These are phyloP conservation scores for Cabera pusaria DNA, from an alignment of 2,888 invertebrate species.

Conservation along the genomic window DNA sequence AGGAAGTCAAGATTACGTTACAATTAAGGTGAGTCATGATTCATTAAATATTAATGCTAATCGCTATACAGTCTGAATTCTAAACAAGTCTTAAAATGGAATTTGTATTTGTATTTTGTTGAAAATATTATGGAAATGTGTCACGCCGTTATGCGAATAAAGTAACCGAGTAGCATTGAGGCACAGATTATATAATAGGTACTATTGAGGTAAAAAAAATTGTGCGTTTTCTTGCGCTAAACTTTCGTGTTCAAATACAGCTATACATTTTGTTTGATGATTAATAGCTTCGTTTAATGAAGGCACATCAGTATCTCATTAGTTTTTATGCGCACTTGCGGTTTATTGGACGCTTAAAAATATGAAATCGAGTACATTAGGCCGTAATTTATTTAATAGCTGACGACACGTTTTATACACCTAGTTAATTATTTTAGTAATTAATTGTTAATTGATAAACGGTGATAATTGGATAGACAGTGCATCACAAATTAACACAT, in stretches of 20 bases:
- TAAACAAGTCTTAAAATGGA: constrained; percentile 4
- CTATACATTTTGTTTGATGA: constrained; percentile 16
- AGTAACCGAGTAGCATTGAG: neutral
- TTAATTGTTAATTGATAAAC: too few species aligned
- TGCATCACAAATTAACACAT: too few species aligned
- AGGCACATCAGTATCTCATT: constrained; percentile 17
- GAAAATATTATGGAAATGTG: constrained; percentile 7
- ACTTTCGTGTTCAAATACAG: constrained; percentile 17
- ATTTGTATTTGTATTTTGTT: too few species aligned
- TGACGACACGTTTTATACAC: neutral
- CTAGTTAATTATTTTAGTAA: too few species aligned
- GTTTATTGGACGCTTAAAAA: constrained; percentile 3
- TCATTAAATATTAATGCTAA: constrained; percentile 15
- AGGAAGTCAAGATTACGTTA: constrained; percentile 91
- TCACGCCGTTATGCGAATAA: constrained; percentile 10
- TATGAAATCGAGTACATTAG: neutral
- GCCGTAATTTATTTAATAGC: neutral
- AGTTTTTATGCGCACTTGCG: constrained; percentile 2
- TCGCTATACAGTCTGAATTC: constrained; percentile 10
- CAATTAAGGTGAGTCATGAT: constrained; percentile 88
- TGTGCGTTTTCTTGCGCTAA: constrained; percentile 2
- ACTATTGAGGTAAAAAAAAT: too few species aligned
- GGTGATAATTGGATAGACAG: too few species aligned
- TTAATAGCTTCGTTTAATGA: constrained; percentile 10
- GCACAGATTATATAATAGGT: too few species aligned